Percentiles rank a stretch among this genome's conserved stretches.
Evolutionary conservation across 1,140 invertebrate species (phyloP).

Genomic region (Contarinia nasturtii): DNA sequence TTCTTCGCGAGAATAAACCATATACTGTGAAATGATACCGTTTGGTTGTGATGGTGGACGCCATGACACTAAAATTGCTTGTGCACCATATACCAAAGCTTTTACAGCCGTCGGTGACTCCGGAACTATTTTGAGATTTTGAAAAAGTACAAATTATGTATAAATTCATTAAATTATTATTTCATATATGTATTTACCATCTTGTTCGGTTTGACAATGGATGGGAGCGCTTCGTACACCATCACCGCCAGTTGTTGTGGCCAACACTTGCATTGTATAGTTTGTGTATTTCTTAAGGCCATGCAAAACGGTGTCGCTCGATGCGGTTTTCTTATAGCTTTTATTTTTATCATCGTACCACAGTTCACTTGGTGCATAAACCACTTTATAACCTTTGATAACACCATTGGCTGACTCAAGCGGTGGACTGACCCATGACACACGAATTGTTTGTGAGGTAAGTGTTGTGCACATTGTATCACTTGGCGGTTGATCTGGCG

Average conservation of each 20-base stretch:
- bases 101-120: conserved; percentile 83
- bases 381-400: conserved; percentile 90
- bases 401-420: conserved; percentile 79
- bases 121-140: too few relatives aligned
- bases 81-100: conserved; percentile 74
- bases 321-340: conserved; percentile 76
- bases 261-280: conserved; percentile 90
- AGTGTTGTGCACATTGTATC: conserved; percentile 79
- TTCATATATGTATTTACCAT: conserved; percentile 53
- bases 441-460: conserved; percentile 80
- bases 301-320: conserved; percentile 80
- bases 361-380: conserved; percentile 78
- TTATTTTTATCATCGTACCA: conserved; percentile 88
- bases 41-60: conserved; percentile 78
- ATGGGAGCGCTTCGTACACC: conserved; percentile 78
- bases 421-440: conserved; percentile 83
- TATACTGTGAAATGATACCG: conserved; percentile 83
- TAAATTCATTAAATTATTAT: conserved; percentile 1
- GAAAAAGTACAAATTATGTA: conserved; percentile 5
- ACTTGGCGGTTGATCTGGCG: conserved; percentile 81
- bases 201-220: conserved; percentile 88
- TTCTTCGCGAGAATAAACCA: conserved; percentile 71
- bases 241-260: conserved; percentile 88
- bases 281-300: conserved; percentile 90
- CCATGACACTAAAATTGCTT: conserved; percentile 86